Evolutionary conservation across 2,888 invertebrate genomes (phyloP).

Genomic region (Zelleria hepariella): DNA sequence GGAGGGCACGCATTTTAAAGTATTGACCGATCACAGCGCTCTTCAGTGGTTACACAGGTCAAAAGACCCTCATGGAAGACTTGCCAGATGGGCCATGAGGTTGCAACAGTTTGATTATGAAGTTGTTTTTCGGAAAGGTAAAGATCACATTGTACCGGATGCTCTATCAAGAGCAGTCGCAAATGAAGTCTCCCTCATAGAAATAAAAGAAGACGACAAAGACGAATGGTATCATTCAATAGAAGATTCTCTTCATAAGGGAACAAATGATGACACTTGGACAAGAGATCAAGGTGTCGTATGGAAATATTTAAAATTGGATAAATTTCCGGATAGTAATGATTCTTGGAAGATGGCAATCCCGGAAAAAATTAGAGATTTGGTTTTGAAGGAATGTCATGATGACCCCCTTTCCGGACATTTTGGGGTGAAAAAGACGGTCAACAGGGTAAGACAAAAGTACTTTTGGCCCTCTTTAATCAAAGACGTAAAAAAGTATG

Average conservation of each 20-base stretch:
- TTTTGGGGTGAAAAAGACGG: constrained; percentile 8
- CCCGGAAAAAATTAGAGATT: constrained; percentile 1
- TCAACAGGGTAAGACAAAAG: constrained; percentile 2
- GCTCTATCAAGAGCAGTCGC: not conserved
- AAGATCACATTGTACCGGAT: constrained; percentile 10
- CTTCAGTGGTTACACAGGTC: constrained; percentile 12
- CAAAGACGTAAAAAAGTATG: constrained; percentile 8
- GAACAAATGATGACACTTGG: not conserved
- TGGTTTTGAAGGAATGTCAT: constrained; percentile 10
- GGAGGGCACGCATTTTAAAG: constrained; percentile 10
- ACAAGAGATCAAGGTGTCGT: not conserved
- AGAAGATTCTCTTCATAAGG: not conserved
- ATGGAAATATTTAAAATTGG: constrained; percentile 8
- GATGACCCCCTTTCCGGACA: constrained; percentile 8
- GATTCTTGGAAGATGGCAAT: constrained; percentile 10
- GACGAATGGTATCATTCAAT: not conserved
- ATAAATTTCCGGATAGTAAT: constrained; percentile 11
- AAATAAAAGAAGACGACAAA: not conserved
- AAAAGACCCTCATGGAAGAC: constrained; percentile 13
- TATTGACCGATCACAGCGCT: too few species aligned
- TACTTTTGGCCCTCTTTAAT: constrained; percentile 12
- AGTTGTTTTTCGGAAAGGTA: constrained; percentile 9
- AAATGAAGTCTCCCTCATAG: not conserved
- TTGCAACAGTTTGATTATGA: constrained; percentile 13
- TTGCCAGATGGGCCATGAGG: constrained; percentile 12